A percentile compares a stretch with the other conserved stretches of the same genome.
Evolutionary conservation across 2,797 vertebrate genomes (phyloP).

Genomic region (Sebastes ruberrimus): DNA sequence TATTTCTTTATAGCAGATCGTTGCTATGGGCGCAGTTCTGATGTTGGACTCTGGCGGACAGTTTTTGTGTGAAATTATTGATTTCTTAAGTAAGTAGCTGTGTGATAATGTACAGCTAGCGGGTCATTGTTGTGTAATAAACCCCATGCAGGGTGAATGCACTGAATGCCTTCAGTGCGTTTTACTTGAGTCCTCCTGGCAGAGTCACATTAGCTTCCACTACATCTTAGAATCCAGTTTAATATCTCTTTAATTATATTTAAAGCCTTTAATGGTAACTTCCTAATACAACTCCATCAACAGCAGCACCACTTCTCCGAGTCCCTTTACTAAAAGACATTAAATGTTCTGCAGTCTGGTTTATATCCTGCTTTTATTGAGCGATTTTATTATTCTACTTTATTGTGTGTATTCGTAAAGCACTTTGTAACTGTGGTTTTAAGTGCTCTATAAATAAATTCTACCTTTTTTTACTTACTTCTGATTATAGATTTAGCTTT

Average conservation of each 20-base stretch:
- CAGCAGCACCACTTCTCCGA: background rate
- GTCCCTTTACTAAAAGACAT: background rate
- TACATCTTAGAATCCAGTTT: background rate
- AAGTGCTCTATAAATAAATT: slow-evolving; percentile 22
- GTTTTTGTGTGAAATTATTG: no score
- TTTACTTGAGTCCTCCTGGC: background rate
- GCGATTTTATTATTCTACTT: slow-evolving; percentile 6
- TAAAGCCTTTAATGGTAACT: background rate
- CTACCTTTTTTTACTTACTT: background rate
- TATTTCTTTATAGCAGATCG: no score
- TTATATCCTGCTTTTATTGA: slow-evolving; percentile 12
- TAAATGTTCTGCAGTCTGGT: slow-evolving; percentile 9
- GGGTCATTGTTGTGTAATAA: no score
- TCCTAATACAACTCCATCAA: background rate
- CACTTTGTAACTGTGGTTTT: slow-evolving; percentile 12
- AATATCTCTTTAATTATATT: slow-evolving; percentile 6
- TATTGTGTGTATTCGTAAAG: slow-evolving; percentile 3
- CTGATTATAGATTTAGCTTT: background rate
- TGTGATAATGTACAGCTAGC: no score
- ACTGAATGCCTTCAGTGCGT: background rate
- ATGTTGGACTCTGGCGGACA: no score
- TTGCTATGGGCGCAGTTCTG: no score
- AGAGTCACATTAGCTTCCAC: background rate
- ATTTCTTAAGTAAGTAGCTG: no score
- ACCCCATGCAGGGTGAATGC: no score